Percentiles rank a stretch among this genome's conserved stretches.
Conservation (phyloP, 2,113 vertebrate species). For the Panthera leo region DNA sequence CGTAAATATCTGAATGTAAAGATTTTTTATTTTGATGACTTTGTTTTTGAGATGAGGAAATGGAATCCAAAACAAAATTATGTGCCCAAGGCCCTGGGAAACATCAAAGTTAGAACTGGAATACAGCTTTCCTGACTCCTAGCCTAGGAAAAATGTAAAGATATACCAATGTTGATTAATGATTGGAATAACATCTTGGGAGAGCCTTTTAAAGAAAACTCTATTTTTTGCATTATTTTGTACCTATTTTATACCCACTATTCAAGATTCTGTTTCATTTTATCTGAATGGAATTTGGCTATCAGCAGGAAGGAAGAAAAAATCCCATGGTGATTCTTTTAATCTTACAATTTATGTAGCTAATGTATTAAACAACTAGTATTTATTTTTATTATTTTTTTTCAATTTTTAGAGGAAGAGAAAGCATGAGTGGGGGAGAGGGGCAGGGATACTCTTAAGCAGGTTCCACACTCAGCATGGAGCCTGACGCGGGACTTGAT, state of each 20-base stretch:
- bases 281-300: neutral
- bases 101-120: neutral
- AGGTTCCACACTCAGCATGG: no score
- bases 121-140: neutral
- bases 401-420: no score
- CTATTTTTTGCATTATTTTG: neutral
- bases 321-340: neutral
- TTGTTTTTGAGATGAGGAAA: neutral
- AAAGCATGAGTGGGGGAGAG: no score
- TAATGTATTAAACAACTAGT: neutral
- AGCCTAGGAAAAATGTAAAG: neutral
- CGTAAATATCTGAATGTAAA: neutral
- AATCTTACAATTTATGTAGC: neutral
- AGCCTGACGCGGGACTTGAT: no score
- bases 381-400: neutral
- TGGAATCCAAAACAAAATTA: neutral
- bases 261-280: neutral
- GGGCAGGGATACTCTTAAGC: no score
- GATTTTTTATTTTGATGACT: neutral
- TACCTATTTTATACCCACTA: neutral
- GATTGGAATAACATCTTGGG: neutral
- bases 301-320: neutral
- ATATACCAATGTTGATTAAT: neutral
- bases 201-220: neutral
- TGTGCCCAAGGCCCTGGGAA: neutral